Conservation (phyloP, 2,797 vertebrate species). For the Decapterus maruadsi region DNA sequence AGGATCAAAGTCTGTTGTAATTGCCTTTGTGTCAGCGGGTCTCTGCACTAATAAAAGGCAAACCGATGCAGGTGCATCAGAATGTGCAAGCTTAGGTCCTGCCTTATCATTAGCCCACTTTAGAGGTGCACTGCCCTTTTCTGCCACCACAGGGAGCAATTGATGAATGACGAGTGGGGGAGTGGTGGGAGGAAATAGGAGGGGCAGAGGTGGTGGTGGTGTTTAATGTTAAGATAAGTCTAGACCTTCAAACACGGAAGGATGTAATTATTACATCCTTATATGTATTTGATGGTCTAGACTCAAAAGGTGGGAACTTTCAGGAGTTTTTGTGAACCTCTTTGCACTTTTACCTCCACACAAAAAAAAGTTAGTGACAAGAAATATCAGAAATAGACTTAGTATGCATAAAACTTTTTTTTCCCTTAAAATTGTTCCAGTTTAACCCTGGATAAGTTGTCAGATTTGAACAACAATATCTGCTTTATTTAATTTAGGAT, state of each 20-base stretch:
- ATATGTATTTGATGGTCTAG: conserved; percentile 67
- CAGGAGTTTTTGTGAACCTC: background rate
- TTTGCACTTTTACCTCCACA: background rate
- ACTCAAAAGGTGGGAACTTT: conserved; percentile 9
- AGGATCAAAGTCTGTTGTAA: conserved; percentile 79
- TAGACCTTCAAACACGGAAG: no score
- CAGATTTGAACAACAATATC: background rate
- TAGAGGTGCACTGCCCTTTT: conserved; percentile 76
- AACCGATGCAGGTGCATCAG: conserved; percentile 72
- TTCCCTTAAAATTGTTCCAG: background rate
- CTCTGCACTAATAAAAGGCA: conserved; percentile 78
- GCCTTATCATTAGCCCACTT: conserved; percentile 78
- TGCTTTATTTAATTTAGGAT: no score
- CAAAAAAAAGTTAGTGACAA: background rate
- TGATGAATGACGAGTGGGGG: conserved; percentile 65
- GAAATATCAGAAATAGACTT: no score
- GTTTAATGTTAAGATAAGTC: conserved; percentile 75
- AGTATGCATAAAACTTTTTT: background rate
- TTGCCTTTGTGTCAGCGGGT: conserved; percentile 78
- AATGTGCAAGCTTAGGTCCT: conserved; percentile 57
- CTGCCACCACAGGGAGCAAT: conserved; percentile 74
- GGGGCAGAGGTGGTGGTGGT: conserved; percentile 12
- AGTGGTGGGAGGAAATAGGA: conserved; percentile 41
- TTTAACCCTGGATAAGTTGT: background rate
- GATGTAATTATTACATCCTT: conserved; percentile 77